Base-by-base conservation (phyloP, 1,140 invertebrate species). In the Aphis gossypii region DNA sequence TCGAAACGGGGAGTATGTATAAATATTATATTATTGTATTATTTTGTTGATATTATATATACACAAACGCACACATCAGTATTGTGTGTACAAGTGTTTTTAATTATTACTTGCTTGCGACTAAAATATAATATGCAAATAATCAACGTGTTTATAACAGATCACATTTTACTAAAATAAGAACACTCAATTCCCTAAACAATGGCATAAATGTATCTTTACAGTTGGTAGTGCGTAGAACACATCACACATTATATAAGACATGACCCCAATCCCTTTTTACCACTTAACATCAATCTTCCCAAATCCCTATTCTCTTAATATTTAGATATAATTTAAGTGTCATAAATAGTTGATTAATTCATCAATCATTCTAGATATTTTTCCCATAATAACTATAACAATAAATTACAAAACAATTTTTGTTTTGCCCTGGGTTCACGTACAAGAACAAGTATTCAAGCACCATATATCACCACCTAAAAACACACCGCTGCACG, bases 341-440 rank as follows among this genome's bases (percentile, higher is more conserved):
- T 76, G 60, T 76, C 60, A 76, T 76, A 76, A 76, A n/a, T 76
- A 76, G n/a, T 76, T 76, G 60, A 76, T 76, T n/a, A 76, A 76
- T 76, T 76, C 60, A 76, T 76, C 60, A 76, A 76, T 76, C 60
- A 76, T 76, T 76, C 60, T n/a, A 76, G 14, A 76, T n/a, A 68
- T n/a, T n/a, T 76, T n/a, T 7, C n/a, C 30, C 30, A n/a, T 76
- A n/a, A 76, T 76, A 76, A n/a, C 4, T n/a, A 68, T 68, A 68
- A 11, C 30, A 76, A n/a, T n/a, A 76, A n/a, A 76, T 76, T 68
- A 76, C 30, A 76, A 76, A n/a, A 76, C n/a, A 30, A 18, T n/a
- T 76, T n/a, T 76, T 76, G 60, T 76, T 76, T 76, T n/a, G 30
- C 3, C 30, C 30, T 5, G 30, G 60, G 14, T n/a, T 18, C 21